Percentiles rank a stretch among this genome's conserved stretches.
phyloP scores from a whole-genome alignment of 37 sponge, comb jelly and placozoan genomes.

The Eunapius fragilis region DNA sequence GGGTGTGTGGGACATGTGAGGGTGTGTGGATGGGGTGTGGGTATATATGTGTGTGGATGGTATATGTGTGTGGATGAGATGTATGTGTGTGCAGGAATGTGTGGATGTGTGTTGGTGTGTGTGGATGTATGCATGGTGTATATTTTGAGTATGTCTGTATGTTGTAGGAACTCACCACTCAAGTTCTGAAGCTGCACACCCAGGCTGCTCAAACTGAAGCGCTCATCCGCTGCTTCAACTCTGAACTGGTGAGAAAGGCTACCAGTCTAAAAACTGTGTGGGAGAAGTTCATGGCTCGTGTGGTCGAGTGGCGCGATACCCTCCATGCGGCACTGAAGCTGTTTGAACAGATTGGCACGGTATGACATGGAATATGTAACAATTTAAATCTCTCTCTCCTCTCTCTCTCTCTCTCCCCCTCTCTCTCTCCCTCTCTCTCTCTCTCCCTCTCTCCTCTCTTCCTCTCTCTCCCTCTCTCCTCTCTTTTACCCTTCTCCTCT shows the following conservation, averaged over 20 bases:
- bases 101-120: slow-evolving; percentile 1
- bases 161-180: background rate
- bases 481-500: background rate
- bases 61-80: slow-evolving; percentile 8
- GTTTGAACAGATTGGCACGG: slow-evolving; percentile 12
- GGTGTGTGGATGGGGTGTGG: slow-evolving; percentile 2
- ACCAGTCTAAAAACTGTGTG: slow-evolving; percentile 35
- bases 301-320: slow-evolving; percentile 27
- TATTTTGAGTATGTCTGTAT: background rate
- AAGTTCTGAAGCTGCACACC: slow-evolving; percentile 5
- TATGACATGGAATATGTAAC: background rate
- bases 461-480: background rate
- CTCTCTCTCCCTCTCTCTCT: slow-evolving; percentile 7
- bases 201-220: slow-evolving; percentile 17
- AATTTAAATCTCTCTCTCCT: background rate
- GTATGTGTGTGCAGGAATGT: slow-evolving; percentile 4
- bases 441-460: background rate
- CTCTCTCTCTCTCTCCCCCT: background rate
- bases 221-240: slow-evolving; percentile 36
- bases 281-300: slow-evolving; percentile 47
- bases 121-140: background rate
- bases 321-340: slow-evolving; percentile 11
- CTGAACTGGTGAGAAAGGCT: slow-evolving; percentile 36
- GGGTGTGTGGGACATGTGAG: slow-evolving; percentile 1
- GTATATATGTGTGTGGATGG: slow-evolving; percentile 9